A percentile compares a stretch with the other conserved stretches of the same genome.
Conservation (phyloP, 2,888 invertebrate species). For the Steinernema hermaphroditum region DNA sequence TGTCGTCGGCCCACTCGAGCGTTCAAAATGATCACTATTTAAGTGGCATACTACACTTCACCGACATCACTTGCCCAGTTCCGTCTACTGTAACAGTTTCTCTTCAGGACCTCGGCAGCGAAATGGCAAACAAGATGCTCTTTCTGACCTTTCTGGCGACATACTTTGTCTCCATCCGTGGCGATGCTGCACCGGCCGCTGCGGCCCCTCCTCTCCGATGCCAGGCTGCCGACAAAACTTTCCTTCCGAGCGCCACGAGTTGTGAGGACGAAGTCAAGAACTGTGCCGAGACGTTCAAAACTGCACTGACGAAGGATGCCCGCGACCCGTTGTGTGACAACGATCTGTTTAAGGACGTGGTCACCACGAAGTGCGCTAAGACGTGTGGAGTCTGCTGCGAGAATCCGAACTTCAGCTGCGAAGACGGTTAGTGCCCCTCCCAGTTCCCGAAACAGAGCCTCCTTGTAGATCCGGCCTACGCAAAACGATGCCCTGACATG, state of each 20-base stretch:
- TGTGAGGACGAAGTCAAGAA: not conserved
- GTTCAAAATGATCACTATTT: no score
- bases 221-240: not conserved
- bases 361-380: slow-evolving; percentile 46
- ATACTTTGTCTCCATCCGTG: no score
- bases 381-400: slow-evolving; percentile 52
- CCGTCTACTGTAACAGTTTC: no score
- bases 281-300: not conserved
- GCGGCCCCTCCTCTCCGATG: not conserved
- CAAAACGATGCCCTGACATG: not conserved
- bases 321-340: slow-evolving; percentile 50
- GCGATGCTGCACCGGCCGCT: no score
- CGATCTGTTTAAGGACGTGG: slow-evolving; percentile 47
- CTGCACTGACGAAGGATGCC: not conserved
- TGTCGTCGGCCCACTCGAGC: no score
- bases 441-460: not conserved
- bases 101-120: no score
- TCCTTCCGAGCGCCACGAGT: not conserved
- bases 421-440: not conserved
- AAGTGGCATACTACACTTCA: no score
- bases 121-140: no score
- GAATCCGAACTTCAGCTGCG: slow-evolving; percentile 41
- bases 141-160: no score
- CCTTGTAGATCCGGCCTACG: not conserved
- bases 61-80: no score